Evolutionary conservation across 2,797 vertebrate genomes (phyloP).

Genomic region (Tenualosa ilisha): DNA sequence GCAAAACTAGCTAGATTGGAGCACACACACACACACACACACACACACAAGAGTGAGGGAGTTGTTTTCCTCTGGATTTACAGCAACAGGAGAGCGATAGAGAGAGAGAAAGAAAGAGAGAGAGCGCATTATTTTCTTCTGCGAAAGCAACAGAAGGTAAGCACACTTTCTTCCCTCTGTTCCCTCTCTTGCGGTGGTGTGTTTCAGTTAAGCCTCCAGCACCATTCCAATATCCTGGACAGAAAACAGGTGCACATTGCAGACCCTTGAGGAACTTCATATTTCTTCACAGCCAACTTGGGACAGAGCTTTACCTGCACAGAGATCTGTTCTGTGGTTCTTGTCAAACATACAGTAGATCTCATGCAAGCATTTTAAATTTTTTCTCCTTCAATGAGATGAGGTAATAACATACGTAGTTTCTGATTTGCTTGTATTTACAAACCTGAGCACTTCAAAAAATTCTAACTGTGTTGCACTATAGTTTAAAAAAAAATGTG

Average conservation of each 20-base stretch:
- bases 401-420: too few species aligned
- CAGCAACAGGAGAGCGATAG: slow-evolving; percentile 32
- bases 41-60: slow-evolving; percentile 7
- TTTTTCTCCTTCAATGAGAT: too few species aligned
- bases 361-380: neutral
- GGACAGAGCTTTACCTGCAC: neutral
- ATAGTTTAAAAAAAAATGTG: too few species aligned
- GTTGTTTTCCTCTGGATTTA: slow-evolving; percentile 60
- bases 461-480: too few species aligned
- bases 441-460: too few species aligned
- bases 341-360: neutral
- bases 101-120: neutral
- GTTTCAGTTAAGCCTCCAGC: slow-evolving; percentile 17
- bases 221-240: slow-evolving; percentile 23
- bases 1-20: neutral
- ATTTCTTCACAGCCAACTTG: neutral
- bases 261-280: neutral
- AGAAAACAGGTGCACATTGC: slow-evolving; percentile 47
- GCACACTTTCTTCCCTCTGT: slow-evolving; percentile 15
- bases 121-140: slow-evolving; percentile 50
- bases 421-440: neutral
- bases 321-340: neutral
- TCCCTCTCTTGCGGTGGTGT: neutral
- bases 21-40: slow-evolving; percentile 9
- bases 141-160: slow-evolving; percentile 61